Evolutionary conservation across 1,140 invertebrate genomes (phyloP).

Genomic region (Oncopodura yosiiana): DNA sequence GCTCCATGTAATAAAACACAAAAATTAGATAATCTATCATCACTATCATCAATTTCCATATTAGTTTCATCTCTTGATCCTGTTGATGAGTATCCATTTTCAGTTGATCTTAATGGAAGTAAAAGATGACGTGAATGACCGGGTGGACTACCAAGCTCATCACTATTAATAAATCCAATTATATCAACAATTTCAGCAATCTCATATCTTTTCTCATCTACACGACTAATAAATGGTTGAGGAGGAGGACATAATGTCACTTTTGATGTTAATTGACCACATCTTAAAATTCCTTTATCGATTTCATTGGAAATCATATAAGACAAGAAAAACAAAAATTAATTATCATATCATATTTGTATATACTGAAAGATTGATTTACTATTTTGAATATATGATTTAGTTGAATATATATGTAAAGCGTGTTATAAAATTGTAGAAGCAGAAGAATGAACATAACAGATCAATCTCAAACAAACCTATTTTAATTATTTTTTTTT

Average conservation of each 20-base stretch:
- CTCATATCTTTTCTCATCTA: constrained; percentile 33
- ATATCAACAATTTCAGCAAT: constrained; percentile 62
- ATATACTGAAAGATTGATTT: no score
- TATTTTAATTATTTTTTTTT: no score
- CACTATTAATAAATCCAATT: constrained; percentile 70
- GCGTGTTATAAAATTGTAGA: no score
- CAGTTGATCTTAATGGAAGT: constrained; percentile 48
- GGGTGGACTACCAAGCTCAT: constrained; percentile 84
- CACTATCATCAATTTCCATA: constrained; percentile 55
- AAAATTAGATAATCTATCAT: constrained; percentile 75
- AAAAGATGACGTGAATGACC: constrained; percentile 81
- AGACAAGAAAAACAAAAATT: no score
- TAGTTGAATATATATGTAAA: no score
- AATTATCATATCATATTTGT: no score
- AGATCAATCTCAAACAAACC: no score
- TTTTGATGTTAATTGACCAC: constrained; percentile 63
- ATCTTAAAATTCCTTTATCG: constrained; percentile 45
- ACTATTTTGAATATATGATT: no score
- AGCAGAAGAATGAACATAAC: no score
- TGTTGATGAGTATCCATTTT: not conserved
- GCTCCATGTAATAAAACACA: constrained; percentile 90
- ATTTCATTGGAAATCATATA: no score
- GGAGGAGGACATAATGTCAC: constrained; percentile 68
- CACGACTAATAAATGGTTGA: constrained; percentile 36
- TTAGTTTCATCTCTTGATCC: constrained; percentile 22